These are phyloP conservation scores for Aporophyla lueneburgensis DNA, from an alignment of 2,888 invertebrate species.

Conservation along the genomic window DNA sequence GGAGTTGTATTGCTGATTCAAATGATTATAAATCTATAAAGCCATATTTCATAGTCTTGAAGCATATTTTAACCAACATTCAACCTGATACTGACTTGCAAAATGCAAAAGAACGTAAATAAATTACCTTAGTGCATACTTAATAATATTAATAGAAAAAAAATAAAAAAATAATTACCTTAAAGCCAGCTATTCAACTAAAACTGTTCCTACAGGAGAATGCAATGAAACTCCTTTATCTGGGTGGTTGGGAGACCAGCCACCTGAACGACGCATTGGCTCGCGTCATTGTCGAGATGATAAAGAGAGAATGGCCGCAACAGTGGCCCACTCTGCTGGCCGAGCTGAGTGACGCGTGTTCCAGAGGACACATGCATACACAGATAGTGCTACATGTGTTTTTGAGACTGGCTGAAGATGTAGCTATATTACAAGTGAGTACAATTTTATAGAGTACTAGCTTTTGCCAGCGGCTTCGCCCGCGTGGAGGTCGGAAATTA, in stretches of 20 bases:
- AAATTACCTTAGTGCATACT: too few relatives aligned
- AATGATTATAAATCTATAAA: too few relatives aligned
- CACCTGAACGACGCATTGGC: conserved; percentile 96
- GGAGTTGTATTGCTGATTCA: too few relatives aligned
- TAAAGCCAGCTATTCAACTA: not conserved
- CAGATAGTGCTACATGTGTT: conserved; percentile 97
- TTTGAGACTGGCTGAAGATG: conserved; percentile 97
- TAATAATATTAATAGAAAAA: too few relatives aligned
- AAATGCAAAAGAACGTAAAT: too few relatives aligned
- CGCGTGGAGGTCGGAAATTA: too few relatives aligned
- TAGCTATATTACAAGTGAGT: conserved; percentile 95
- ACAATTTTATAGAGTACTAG: conserved; percentile 17
- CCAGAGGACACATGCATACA: conserved; percentile 96
- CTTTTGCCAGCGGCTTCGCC: not conserved
- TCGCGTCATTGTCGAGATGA: conserved; percentile 98
- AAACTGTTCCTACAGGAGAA: conserved; percentile 91
- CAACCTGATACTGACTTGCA: too few relatives aligned
- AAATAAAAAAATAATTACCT: too few relatives aligned
- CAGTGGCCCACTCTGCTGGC: conserved; percentile 97
- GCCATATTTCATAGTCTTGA: too few relatives aligned
- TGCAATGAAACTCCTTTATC: conserved; percentile 96
- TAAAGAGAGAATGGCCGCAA: conserved; percentile 99
- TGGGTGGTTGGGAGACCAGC: conserved; percentile 94
- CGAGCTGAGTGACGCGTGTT: conserved; percentile 96
- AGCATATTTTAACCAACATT: too few relatives aligned